Conservation (phyloP, 2,797 vertebrate species). For the Aphelocoma californica region DNA sequence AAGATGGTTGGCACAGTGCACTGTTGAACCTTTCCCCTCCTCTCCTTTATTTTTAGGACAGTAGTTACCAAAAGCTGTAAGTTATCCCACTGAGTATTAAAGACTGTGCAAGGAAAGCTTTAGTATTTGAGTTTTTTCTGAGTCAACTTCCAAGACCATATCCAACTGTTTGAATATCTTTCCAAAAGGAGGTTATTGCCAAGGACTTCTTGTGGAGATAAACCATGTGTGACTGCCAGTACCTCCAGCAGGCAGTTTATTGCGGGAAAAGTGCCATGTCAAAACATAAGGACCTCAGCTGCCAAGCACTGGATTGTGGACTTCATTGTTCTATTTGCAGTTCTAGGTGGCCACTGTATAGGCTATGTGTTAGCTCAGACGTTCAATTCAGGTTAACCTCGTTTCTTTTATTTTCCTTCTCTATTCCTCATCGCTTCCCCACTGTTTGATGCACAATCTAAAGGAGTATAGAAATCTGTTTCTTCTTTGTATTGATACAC, state of each 20-base stretch:
- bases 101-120: neutral
- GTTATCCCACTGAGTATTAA: neutral
- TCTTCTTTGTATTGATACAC: neutral
- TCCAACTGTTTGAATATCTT: neutral
- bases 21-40: neutral
- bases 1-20: neutral
- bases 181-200: neutral
- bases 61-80: neutral
- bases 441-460: neutral
- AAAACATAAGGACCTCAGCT: neutral
- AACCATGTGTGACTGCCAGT: neutral
- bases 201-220: neutral
- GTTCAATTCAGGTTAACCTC: neutral
- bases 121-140: neutral
- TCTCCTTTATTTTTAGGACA: neutral
- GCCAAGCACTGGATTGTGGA: neutral
- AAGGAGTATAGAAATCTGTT: neutral
- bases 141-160: neutral
- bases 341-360: neutral
- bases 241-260: neutral
- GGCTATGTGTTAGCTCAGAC: neutral
- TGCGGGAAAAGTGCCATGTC: neutral
- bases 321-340: neutral
- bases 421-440: fast-evolving
- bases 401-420: neutral